Conservation (phyloP, 2,113 vertebrate species). For the Acrocephalus kingi region DNA sequence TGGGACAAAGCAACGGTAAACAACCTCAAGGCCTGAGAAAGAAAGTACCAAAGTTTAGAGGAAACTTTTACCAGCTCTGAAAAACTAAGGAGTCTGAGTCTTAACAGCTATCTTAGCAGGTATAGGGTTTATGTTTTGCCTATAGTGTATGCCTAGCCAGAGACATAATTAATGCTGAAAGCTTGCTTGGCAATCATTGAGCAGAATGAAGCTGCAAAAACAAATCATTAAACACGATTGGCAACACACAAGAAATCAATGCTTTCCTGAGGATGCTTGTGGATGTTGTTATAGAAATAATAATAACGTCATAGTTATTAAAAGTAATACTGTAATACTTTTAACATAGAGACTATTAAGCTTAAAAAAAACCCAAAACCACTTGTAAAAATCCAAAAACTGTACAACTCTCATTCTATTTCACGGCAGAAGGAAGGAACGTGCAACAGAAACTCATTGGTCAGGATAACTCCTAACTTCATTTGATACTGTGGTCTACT, state of each 20-base stretch:
- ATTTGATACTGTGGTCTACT: neutral
- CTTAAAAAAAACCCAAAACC: neutral
- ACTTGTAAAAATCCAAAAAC: neutral
- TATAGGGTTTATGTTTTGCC: neutral
- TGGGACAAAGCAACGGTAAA: neutral
- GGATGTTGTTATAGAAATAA: constrained; percentile 2
- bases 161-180: constrained; percentile 39
- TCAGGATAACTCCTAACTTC: neutral
- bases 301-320: neutral
- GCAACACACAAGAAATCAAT: neutral
- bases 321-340: neutral
- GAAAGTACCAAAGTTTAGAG: constrained; percentile 21
- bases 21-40: constrained; percentile 52
- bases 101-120: neutral
- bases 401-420: neutral
- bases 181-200: neutral
- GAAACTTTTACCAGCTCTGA: neutral
- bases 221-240: constrained; percentile 30
- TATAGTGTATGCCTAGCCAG: neutral
- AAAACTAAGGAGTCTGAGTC: neutral
- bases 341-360: neutral
- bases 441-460: neutral
- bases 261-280: neutral
- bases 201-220: neutral
- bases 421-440: neutral